A percentile compares a stretch with the other conserved stretches of the same genome.
These are phyloP conservation scores for Hemiscyllium ocellatum DNA, from an alignment of 2,113 vertebrate genomes.

Conservation along the genomic window DNA sequence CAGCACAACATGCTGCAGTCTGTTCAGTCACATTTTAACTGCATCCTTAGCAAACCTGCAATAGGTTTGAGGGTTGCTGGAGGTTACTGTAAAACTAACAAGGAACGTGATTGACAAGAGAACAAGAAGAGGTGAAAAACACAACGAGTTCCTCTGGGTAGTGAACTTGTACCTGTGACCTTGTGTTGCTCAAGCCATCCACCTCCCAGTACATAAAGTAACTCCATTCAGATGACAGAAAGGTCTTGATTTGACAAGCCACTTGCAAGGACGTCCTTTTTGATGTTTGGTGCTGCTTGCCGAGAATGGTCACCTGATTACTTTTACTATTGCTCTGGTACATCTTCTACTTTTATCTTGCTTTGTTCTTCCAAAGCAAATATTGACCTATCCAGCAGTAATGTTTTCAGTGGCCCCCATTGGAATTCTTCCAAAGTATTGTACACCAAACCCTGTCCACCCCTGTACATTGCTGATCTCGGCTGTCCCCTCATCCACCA, in stretches of 20 bases:
- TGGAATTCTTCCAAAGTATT: too few species aligned
- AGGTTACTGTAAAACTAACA: conserved; percentile 15
- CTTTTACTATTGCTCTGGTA: not conserved
- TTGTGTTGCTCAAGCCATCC: not conserved
- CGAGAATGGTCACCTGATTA: not conserved
- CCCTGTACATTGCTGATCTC: too few species aligned
- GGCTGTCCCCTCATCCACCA: too few species aligned
- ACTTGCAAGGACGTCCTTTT: not conserved
- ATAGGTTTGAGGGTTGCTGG: not conserved
- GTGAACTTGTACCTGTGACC: conserved; percentile 16
- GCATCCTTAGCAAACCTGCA: not conserved
- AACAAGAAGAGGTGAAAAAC: not conserved
- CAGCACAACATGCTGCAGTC: too few species aligned
- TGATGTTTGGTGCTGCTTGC: not conserved
- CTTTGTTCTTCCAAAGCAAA: not conserved
- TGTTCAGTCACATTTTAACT: not conserved
- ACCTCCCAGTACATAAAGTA: not conserved
- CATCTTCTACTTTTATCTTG: not conserved
- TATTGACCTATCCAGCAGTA: not conserved
- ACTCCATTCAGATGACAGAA: not conserved
- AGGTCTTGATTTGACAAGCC: conserved; percentile 12
- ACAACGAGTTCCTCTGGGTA: not conserved
- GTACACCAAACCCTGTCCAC: too few species aligned
- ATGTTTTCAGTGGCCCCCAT: not conserved
- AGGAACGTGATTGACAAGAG: not conserved